Evolutionary conservation across 2,797 vertebrate genomes (phyloP).

Genomic region (Sebastes trivittatus): DNA sequence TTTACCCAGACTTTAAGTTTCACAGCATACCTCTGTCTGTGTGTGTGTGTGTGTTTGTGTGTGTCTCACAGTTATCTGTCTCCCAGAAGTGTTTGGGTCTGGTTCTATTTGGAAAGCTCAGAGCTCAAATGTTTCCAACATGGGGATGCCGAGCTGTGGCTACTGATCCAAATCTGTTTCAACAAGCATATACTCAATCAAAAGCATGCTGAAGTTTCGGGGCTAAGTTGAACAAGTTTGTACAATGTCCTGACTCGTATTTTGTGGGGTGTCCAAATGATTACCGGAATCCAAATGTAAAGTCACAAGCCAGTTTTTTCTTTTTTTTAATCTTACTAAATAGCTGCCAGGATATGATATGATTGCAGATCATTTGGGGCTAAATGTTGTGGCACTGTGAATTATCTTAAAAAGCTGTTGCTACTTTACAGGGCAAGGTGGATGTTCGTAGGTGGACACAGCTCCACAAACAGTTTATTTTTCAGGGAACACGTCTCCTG

Average conservation of each 20-base stretch:
- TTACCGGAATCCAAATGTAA: constrained; percentile 51
- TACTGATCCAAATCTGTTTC: constrained; percentile 64
- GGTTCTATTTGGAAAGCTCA: constrained; percentile 51
- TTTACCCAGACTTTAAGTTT: not conserved
- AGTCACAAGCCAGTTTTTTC: constrained; percentile 18
- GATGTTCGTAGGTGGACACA: constrained; percentile 59
- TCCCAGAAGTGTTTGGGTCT: constrained; percentile 50
- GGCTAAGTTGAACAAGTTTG: constrained; percentile 43
- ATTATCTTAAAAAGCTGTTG: constrained; percentile 30
- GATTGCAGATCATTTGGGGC: constrained; percentile 24
- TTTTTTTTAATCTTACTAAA: constrained; percentile 8
- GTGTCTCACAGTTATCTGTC: constrained; percentile 44
- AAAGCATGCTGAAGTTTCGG: constrained; percentile 41
- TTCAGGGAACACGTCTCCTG: constrained; percentile 73
- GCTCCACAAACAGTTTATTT: constrained; percentile 75
- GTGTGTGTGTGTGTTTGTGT: not conserved
- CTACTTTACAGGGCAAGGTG: constrained; percentile 27
- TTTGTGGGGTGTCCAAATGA: constrained; percentile 45
- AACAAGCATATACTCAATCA: constrained; percentile 62
- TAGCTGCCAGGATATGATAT: constrained; percentile 25
- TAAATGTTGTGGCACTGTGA: constrained; percentile 11
- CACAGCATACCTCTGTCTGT: constrained; percentile 3
- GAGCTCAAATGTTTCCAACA: constrained; percentile 58
- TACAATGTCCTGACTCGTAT: constrained; percentile 20
- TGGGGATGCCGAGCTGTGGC: constrained; percentile 39